A percentile compares a stretch with the other conserved stretches of the same genome.
These are phyloP conservation scores for Heliothis peltigera DNA, from an alignment of 2,888 invertebrate genomes.

Conservation along the genomic window DNA sequence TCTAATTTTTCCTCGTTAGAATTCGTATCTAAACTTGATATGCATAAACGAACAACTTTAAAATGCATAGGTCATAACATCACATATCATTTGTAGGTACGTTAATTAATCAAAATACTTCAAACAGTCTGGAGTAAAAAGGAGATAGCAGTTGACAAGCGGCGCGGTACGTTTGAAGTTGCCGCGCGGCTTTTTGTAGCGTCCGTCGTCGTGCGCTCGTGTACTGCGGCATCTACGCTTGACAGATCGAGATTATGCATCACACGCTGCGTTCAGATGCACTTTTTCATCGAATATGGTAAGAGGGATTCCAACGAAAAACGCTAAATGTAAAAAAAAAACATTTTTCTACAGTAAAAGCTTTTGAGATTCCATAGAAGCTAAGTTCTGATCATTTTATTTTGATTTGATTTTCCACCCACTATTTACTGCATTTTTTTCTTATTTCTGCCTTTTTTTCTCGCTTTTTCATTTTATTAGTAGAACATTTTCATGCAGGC, in stretches of 20 bases:
- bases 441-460: too few relatives aligned
- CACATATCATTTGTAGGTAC: background rate
- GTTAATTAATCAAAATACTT: constrained; percentile 61
- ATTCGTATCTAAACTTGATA: too few relatives aligned
- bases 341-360: too few relatives aligned
- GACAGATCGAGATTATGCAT: constrained; percentile 64
- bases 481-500: too few relatives aligned
- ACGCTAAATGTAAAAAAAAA: too few relatives aligned
- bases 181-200: constrained; percentile 65
- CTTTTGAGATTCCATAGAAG: too few relatives aligned
- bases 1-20: too few relatives aligned
- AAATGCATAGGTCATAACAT: background rate
- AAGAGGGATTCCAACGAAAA: background rate
- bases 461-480: too few relatives aligned
- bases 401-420: too few relatives aligned
- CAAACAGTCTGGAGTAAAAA: constrained; percentile 42
- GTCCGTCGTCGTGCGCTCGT: constrained; percentile 42
- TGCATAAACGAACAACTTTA: too few relatives aligned
- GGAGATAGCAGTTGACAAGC: constrained; percentile 35
- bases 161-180: constrained; percentile 63
- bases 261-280: constrained; percentile 17
- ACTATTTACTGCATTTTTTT: too few relatives aligned
- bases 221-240: constrained; percentile 56
- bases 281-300: background rate
- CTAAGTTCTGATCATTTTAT: too few relatives aligned